phyloP scores from a whole-genome alignment of 2,888 invertebrate genomes.

The Sphaerophoria rueppellii region DNA sequence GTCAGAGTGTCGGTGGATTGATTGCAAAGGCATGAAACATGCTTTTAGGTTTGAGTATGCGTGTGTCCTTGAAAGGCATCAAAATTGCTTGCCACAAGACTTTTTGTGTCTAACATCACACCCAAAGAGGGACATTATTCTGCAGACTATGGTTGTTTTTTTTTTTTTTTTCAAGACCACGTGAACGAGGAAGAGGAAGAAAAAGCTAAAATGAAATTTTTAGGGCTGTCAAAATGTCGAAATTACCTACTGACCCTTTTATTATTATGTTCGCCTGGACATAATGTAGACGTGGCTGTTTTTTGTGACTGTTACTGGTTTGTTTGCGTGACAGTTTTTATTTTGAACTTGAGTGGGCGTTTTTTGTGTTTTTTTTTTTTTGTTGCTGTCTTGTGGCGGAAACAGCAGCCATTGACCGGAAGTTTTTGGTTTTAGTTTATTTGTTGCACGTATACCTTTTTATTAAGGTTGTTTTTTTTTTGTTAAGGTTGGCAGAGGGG shows the following conservation, averaged over 20 bases:
- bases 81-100: too few species aligned
- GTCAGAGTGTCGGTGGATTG: too few species aligned
- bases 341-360: constrained; percentile 41
- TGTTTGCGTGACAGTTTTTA: constrained; percentile 57
- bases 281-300: background rate
- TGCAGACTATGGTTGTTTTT: background rate
- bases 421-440: constrained; percentile 35
- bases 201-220: too few species aligned
- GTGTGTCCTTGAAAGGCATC: too few species aligned
- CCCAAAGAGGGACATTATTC: background rate
- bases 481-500: background rate
- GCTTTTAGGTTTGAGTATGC: too few species aligned
- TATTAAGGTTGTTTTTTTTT: background rate
- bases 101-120: too few species aligned
- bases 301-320: constrained; percentile 6
- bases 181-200: too few species aligned
- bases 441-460: constrained; percentile 1
- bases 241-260: background rate
- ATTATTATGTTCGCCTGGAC: background rate
- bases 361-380: constrained; percentile 9
- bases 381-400: constrained; percentile 13
- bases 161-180: too few species aligned
- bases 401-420: constrained; percentile 42
- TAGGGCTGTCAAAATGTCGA: background rate
- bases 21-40: too few species aligned